Conservation (phyloP, 2,113 vertebrate genomes). For the Poeciliopsis prolifica region DNA sequence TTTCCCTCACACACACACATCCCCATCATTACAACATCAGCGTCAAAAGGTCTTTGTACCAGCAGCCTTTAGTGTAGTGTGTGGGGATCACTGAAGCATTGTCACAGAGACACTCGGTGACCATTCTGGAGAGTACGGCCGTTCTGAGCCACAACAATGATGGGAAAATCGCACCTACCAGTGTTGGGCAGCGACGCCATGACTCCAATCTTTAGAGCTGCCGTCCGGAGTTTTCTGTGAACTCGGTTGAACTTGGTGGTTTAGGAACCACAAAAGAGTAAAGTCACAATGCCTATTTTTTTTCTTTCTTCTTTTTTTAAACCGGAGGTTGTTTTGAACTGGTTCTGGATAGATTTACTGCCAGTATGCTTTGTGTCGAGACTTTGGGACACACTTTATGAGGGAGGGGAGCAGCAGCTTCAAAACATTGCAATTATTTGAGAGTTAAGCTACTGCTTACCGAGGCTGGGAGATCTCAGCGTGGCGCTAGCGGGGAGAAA, state of each 20-base stretch:
- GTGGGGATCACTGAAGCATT: constrained; percentile 73
- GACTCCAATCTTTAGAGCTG: constrained; percentile 19
- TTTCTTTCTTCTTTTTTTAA: constrained; percentile 12
- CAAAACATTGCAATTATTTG: constrained; percentile 50
- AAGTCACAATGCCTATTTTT: constrained; percentile 22
- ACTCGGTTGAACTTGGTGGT: background rate
- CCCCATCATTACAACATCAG: background rate
- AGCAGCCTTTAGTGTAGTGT: constrained; percentile 55
- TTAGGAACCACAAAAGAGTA: constrained; percentile 27
- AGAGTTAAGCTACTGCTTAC: constrained; percentile 16
- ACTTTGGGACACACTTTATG: constrained; percentile 20
- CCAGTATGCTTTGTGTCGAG: constrained; percentile 51
- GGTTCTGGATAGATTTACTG: constrained; percentile 47
- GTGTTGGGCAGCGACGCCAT: constrained; percentile 26
- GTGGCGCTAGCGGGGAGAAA: background rate
- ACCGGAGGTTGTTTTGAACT: constrained; percentile 26
- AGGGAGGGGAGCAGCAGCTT: constrained; percentile 32
- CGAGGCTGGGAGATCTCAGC: background rate
- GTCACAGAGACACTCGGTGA: constrained; percentile 67
- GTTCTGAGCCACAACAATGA: constrained; percentile 66
- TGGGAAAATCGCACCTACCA: constrained; percentile 50
- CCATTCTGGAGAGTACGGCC: constrained; percentile 51
- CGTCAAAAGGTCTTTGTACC: constrained; percentile 78
- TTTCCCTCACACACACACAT: background rate
- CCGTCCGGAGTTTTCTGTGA: constrained; percentile 11